A percentile compares a stretch with the other conserved stretches of the same genome.
These are phyloP conservation scores for Paralichthys olivaceus DNA, from an alignment of 2,113 vertebrate species.

Conservation along the genomic window DNA sequence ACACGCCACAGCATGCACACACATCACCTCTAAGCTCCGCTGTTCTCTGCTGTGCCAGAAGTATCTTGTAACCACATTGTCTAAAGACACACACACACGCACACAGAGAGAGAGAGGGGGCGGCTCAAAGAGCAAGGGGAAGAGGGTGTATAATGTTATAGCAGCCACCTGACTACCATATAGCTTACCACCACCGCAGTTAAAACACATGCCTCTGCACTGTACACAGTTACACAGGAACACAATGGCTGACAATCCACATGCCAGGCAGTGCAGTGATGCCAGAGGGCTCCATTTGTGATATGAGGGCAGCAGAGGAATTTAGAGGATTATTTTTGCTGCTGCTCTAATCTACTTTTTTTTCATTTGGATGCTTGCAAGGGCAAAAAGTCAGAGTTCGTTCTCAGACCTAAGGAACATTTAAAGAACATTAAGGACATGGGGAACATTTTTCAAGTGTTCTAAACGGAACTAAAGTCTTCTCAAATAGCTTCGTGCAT, in stretches of 20 bases:
- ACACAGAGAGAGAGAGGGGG: slow-evolving; percentile 42
- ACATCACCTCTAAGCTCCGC: slow-evolving; percentile 64
- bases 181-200: slow-evolving; percentile 61
- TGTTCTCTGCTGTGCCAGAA: slow-evolving; percentile 56
- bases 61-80: slow-evolving; percentile 75
- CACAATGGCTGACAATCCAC: slow-evolving; percentile 65
- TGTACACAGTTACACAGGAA: slow-evolving; percentile 61
- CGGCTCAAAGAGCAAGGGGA: slow-evolving; percentile 65
- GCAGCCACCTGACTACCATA: slow-evolving; percentile 69
- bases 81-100: slow-evolving; percentile 36
- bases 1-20: slow-evolving; percentile 42
- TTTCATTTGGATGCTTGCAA: background rate
- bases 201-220: slow-evolving; percentile 59
- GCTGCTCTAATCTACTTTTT: slow-evolving; percentile 23
- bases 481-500: background rate
- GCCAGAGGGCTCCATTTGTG: slow-evolving; percentile 42
- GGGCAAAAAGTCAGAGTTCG: background rate
- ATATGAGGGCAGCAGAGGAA: slow-evolving; percentile 42
- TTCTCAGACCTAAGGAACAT: no score
- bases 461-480: background rate
- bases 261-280: slow-evolving; percentile 58
- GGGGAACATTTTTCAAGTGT: background rate
- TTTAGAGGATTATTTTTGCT: slow-evolving; percentile 60
- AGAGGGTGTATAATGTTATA: slow-evolving; percentile 54
- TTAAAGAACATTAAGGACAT: background rate